Base-by-base conservation (phyloP, 2,888 invertebrate genomes). In the Euplexia lucipara region DNA sequence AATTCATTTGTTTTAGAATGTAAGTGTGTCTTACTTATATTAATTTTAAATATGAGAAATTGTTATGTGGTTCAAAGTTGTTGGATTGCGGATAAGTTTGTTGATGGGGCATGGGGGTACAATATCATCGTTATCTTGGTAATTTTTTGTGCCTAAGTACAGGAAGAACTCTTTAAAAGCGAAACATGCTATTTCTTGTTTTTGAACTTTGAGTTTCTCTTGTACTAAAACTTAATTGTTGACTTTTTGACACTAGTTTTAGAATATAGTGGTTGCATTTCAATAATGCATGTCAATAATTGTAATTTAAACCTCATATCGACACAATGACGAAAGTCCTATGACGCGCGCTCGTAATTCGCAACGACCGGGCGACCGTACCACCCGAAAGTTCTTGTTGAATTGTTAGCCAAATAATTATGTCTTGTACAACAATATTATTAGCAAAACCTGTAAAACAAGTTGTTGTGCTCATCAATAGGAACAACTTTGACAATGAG, bases 1-100 rank as follows among this genome's bases (percentile, higher is more conserved):
- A 60, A 79, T 79, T 86, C 75, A 83, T 87, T 87, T 90, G 87
- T 86, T 87, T 59, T 85, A 83, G 77, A 78, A 70, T 83, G 65
- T 86, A 87, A 84, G 83, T 73, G 75, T 78, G 72, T 83, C 69
- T 75, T 79, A 72, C 70, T 60, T 74, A 60, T 48, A 61, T 53
- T 70, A 62, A 54, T 71, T 67, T 63, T 53, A 44, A 77, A 61
- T 22, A 12, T 16, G 45, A 48, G 18, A 62, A 62, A 57, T 62
- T 79, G 56, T 82, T 68, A 67, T 56, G 26, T 59, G 79, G 45
- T 78, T 75, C 49, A 48, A 48, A 37, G 47, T 72, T 52, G 42
- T 66, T 70, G 49, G 73, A 56, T 67, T 47, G n/a, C 18, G 16
- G 54, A 45, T 49, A 53, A 47, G 51, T 58, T 79, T 70, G 65